Evolutionary conservation across 2,113 vertebrate species (phyloP).

Genomic region (Phyllostomus hastatus): DNA sequence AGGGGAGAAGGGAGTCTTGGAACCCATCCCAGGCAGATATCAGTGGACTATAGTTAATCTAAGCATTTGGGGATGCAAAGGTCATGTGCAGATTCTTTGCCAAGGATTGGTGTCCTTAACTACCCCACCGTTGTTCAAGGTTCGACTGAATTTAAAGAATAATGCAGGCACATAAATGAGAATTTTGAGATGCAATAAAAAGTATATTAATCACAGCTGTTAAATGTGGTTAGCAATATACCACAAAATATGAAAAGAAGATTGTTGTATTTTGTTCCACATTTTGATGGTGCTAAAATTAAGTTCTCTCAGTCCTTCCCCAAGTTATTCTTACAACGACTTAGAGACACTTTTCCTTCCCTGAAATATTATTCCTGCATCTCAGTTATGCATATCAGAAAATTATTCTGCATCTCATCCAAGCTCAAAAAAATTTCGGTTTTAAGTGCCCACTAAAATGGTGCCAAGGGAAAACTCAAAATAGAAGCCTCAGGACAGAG

Average conservation of each 20-base stretch:
- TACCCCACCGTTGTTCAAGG: background rate
- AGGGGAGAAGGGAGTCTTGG: background rate
- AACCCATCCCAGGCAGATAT: background rate
- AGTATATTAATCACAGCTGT: background rate
- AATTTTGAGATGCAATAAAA: slow-evolving; percentile 4
- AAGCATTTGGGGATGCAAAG: background rate
- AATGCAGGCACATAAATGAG: background rate
- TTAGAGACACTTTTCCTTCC: slow-evolving; percentile 52
- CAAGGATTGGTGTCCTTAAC: background rate
- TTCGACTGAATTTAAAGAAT: background rate
- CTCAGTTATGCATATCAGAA: slow-evolving; percentile 60
- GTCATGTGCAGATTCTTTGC: background rate
- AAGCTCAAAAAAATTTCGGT: slow-evolving; percentile 43
- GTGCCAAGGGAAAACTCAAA: slow-evolving; percentile 66
- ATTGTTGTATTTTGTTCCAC: slow-evolving; percentile 33
- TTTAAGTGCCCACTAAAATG: slow-evolving; percentile 55
- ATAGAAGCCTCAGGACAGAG: slow-evolving; percentile 61
- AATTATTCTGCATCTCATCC: slow-evolving; percentile 65
- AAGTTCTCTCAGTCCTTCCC: slow-evolving; percentile 9
- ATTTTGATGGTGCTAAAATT: slow-evolving; percentile 49
- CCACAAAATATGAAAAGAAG: background rate
- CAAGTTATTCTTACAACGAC: slow-evolving; percentile 34
- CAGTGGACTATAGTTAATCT: background rate
- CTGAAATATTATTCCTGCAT: slow-evolving; percentile 56
- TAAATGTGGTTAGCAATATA: background rate